Evolutionary conservation across 2,888 invertebrate species (phyloP).

Genomic region (Cheilosia vernalis): DNA sequence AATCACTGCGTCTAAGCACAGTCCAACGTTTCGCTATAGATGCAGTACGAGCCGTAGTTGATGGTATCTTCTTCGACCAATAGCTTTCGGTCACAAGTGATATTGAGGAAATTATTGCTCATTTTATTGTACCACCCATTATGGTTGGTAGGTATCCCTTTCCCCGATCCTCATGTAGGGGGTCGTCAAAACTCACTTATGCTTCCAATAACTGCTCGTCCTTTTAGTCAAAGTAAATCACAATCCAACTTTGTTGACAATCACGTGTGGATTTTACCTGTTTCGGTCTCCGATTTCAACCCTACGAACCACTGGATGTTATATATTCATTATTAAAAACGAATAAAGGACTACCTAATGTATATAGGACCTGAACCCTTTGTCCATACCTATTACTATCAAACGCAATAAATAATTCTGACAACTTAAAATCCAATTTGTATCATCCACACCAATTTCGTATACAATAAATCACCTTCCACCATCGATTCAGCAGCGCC

Average conservation of each 20-base stretch:
- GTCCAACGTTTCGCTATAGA: too few relatives aligned
- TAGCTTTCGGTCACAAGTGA: too few relatives aligned
- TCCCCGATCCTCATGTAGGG: too few relatives aligned
- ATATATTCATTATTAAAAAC: constrained; percentile 1
- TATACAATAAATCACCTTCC: constrained; percentile 46
- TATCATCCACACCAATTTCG: constrained; percentile 35
- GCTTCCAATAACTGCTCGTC: too few relatives aligned
- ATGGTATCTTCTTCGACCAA: too few relatives aligned
- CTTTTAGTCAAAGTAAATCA: too few relatives aligned
- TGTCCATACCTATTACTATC: constrained; percentile 37
- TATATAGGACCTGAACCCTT: constrained; percentile 5
- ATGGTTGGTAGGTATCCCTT: too few relatives aligned
- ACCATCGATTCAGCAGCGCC: neutral
- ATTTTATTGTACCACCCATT: too few relatives aligned
- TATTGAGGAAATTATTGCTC: too few relatives aligned
- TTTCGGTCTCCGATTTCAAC: neutral
- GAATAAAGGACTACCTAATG: neutral
- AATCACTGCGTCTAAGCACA: too few relatives aligned
- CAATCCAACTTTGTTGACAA: neutral
- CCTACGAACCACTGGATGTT: neutral
- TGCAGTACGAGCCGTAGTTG: too few relatives aligned
- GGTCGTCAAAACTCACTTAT: too few relatives aligned
- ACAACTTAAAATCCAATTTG: constrained; percentile 55
- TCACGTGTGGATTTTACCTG: neutral
- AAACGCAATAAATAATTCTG: constrained; percentile 61